Conservation (phyloP, 2,888 invertebrate species). For the Aleiodes leptofemur region DNA sequence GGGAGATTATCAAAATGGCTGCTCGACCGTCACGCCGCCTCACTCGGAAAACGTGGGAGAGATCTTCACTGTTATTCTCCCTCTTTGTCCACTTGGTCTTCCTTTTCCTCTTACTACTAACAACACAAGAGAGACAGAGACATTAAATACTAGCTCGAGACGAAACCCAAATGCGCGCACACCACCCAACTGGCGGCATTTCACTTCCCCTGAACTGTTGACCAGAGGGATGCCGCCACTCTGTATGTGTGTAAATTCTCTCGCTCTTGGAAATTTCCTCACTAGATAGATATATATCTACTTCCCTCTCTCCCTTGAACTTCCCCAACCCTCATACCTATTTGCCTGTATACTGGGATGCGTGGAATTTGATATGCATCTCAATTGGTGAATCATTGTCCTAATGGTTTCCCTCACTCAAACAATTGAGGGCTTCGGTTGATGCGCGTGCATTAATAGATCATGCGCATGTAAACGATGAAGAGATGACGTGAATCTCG, state of each 20-base stretch:
- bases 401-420: constrained; percentile 7
- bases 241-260: constrained; percentile 26
- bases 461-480: constrained; percentile 14
- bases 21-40: constrained; percentile 69
- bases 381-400: constrained; percentile 39
- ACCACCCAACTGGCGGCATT: neutral
- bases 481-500: neutral
- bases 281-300: neutral
- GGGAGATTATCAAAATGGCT: constrained; percentile 74
- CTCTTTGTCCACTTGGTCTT: neutral
- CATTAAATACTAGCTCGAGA: neutral
- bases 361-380: constrained; percentile 39
- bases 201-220: constrained; percentile 39
- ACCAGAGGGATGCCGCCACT: constrained; percentile 8
- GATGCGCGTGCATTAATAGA: constrained; percentile 34
- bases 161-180: too few species aligned
- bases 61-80: constrained; percentile 20
- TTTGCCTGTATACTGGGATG: constrained; percentile 28
- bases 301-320: neutral
- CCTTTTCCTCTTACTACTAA: neutral
- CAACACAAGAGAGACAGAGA: neutral
- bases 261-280: constrained; percentile 25
- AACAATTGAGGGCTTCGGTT: neutral
- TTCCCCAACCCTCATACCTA: neutral
- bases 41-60: constrained; percentile 57